phyloP scores from a whole-genome alignment of 2,113 vertebrate genomes.

The Tachuris rubrigastra region DNA sequence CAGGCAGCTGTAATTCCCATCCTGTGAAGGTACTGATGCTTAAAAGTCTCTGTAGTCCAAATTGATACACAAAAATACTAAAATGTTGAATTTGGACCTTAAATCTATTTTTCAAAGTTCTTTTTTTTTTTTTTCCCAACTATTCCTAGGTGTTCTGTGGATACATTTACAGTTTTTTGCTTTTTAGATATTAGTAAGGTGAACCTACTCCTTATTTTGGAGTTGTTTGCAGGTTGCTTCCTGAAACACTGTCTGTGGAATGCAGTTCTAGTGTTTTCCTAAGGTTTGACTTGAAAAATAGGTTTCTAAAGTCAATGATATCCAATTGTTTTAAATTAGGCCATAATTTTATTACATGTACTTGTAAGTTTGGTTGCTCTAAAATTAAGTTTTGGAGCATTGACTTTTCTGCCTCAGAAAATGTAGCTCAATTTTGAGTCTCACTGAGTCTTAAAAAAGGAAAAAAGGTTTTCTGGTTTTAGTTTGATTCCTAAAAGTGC shows the following conservation, averaged over 20 bases:
- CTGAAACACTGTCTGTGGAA: not conserved
- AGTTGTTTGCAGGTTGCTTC: not conserved
- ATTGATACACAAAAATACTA: conserved; percentile 12
- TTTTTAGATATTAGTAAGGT: not conserved
- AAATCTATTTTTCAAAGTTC: not conserved
- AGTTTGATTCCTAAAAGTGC: not conserved
- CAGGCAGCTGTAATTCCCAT: conserved; percentile 67
- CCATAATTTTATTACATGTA: not conserved
- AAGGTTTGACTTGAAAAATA: not conserved
- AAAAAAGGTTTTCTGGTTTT: not conserved
- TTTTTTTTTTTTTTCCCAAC: not conserved
- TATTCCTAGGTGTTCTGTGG: not conserved
- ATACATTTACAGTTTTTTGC: not conserved
- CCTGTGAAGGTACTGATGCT: conserved; percentile 61
- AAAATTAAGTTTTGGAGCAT: not conserved
- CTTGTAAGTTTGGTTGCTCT: not conserved
- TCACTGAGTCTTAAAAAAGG: not conserved
- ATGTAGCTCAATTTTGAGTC: not conserved
- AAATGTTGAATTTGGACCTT: conserved; percentile 27
- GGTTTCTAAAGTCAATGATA: not conserved
- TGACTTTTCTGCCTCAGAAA: not conserved
- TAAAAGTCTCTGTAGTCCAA: conserved; percentile 64
- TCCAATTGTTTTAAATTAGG: not conserved
- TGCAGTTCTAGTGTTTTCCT: not conserved
- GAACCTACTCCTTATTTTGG: not conserved